These are phyloP conservation scores for Drosophila maculinotata DNA, from an alignment of 2,888 invertebrate genomes.

Conservation along the genomic window DNA sequence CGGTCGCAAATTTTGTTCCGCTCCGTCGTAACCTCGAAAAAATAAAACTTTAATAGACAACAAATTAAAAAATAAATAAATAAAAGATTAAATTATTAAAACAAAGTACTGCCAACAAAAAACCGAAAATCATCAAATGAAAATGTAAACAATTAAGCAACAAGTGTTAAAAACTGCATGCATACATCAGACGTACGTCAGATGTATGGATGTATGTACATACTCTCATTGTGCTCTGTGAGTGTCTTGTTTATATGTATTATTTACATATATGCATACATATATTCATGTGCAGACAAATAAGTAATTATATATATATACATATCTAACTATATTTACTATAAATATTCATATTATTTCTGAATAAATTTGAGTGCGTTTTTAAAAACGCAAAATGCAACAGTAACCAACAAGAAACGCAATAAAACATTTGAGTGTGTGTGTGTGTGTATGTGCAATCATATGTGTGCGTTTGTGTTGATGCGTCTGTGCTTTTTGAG, in stretches of 20 bases:
- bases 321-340: constrained; percentile 9
- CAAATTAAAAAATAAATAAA: constrained; percentile 8
- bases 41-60: constrained; percentile 21
- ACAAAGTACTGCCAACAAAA: constrained; percentile 13
- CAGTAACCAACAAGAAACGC: constrained; percentile 28
- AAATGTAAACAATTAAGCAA: constrained; percentile 42
- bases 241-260: constrained; percentile 20
- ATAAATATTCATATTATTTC: constrained; percentile 11
- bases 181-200: constrained; percentile 2
- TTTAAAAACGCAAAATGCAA: constrained; percentile 32
- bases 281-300: constrained; percentile 11
- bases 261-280: constrained; percentile 6
- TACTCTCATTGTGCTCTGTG: constrained; percentile 31
- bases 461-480: not conserved
- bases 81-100: not conserved
- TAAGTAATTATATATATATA: not conserved
- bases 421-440: constrained; percentile 24
- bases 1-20: constrained; percentile 54
- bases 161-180: constrained; percentile 44
- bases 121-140: constrained; percentile 21
- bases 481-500: constrained; percentile 29
- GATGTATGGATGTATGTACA: constrained; percentile 17
- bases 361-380: constrained; percentile 21
- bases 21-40: constrained; percentile 38
- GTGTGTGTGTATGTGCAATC: constrained; percentile 6